Evolutionary conservation across 2,797 vertebrate genomes (phyloP).

Genomic region (Steatocranus sp.): DNA sequence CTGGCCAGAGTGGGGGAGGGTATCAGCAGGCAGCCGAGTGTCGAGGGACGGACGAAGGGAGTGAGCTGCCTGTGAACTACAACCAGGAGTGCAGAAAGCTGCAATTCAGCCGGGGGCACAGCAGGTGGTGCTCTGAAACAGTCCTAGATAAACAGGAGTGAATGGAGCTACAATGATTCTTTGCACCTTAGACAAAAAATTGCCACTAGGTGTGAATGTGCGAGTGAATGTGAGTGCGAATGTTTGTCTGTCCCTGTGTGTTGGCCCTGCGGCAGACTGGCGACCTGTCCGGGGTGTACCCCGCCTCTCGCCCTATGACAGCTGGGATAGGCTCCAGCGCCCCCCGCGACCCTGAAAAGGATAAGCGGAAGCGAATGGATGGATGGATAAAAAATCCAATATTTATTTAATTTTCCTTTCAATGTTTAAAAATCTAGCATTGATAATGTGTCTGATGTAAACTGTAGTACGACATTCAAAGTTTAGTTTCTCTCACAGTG

Average conservation of each 20-base stretch:
- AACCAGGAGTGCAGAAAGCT: neutral
- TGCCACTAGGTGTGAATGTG: too few species aligned
- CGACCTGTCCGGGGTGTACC: too few species aligned
- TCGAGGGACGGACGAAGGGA: neutral
- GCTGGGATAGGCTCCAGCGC: too few species aligned
- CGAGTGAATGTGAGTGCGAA: too few species aligned
- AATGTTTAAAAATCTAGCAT: neutral
- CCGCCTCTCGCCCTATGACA: too few species aligned
- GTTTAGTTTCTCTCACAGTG: neutral
- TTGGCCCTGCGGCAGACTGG: too few species aligned
- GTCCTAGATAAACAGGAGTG: neutral
- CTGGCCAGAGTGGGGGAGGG: conserved; percentile 62
- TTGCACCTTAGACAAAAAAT: neutral
- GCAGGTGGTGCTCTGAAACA: neutral
- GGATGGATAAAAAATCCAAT: neutral
- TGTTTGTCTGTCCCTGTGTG: too few species aligned
- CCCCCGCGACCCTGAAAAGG: too few species aligned
- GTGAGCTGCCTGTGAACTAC: neutral
- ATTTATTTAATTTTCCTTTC: neutral
- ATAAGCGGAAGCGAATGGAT: too few species aligned
- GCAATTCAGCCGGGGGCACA: neutral
- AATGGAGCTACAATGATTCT: neutral
- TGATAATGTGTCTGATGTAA: neutral
- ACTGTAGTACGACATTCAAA: neutral
- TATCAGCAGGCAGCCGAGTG: neutral